phyloP scores from a whole-genome alignment of 2,797 vertebrate genomes.

The Threskiornis aethiopicus region DNA sequence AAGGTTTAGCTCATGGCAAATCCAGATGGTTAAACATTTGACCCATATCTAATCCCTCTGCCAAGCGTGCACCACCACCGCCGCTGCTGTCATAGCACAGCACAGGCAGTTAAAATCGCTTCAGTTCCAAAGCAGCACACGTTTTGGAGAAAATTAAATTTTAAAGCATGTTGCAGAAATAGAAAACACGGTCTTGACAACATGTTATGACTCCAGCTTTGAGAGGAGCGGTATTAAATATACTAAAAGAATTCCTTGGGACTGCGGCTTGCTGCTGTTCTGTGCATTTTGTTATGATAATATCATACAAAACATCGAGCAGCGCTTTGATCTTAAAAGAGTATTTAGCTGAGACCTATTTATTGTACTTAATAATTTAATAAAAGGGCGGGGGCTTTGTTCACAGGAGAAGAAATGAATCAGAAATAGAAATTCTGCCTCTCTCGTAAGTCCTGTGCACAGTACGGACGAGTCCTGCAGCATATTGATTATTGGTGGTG shows the following conservation, averaged over 20 bases:
- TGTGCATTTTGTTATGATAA: background rate
- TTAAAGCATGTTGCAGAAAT: conserved; percentile 32
- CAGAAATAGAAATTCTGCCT: background rate
- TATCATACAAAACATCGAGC: background rate
- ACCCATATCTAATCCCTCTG: conserved; percentile 70
- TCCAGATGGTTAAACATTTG: conserved; percentile 74
- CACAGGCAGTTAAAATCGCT: conserved; percentile 14
- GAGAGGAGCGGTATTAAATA: background rate
- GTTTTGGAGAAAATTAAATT: conserved; percentile 53
- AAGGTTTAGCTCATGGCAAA: conserved; percentile 47
- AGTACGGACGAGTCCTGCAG: background rate
- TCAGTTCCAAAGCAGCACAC: background rate
- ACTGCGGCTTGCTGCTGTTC: background rate
- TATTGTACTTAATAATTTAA: background rate
- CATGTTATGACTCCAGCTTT: background rate
- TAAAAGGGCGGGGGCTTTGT: background rate
- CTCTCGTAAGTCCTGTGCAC: background rate
- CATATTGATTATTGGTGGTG: background rate
- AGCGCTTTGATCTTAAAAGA: background rate
- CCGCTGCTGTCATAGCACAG: conserved; percentile 35
- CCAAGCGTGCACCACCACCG: background rate
- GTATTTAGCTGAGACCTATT: background rate
- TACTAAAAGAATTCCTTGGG: background rate
- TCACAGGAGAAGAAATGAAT: background rate
- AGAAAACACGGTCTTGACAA: background rate